Evolutionary conservation across 2,797 vertebrate genomes (phyloP).

Genomic region (Silurus aristotelis): DNA sequence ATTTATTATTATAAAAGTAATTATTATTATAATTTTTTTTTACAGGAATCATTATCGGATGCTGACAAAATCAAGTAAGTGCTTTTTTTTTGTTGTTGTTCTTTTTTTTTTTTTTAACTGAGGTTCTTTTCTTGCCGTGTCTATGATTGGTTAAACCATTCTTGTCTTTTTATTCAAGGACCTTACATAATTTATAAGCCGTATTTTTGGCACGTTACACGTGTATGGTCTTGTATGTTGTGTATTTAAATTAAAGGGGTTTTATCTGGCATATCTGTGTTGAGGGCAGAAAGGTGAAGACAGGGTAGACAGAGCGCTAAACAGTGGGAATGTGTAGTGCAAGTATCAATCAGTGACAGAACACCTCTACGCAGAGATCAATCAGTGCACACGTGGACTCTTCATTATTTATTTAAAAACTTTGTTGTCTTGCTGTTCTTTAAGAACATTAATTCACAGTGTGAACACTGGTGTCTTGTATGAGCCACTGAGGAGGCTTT

Average conservation of each 20-base stretch:
- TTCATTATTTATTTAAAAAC: background rate
- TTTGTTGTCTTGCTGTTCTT: background rate
- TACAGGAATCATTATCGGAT: slow-evolving; percentile 85
- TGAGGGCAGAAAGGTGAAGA: background rate
- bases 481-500: background rate
- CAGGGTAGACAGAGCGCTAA: background rate
- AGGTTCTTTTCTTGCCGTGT: background rate
- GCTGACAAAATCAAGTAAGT: slow-evolving; percentile 92
- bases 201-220: slow-evolving; percentile 8
- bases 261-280: background rate
- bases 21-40: slow-evolving; percentile 38
- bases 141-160: background rate
- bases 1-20: background rate
- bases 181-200: slow-evolving; percentile 22
- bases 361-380: background rate
- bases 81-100: background rate
- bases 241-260: background rate
- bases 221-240: background rate
- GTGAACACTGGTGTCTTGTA: slow-evolving; percentile 30
- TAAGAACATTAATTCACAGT: slow-evolving; percentile 3
- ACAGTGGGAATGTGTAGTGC: background rate
- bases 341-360: background rate
- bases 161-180: background rate
- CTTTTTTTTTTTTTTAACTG: background rate
- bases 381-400: background rate